Conservation (phyloP, 92 coral and sea anemone species). For the Porites divaricata region DNA sequence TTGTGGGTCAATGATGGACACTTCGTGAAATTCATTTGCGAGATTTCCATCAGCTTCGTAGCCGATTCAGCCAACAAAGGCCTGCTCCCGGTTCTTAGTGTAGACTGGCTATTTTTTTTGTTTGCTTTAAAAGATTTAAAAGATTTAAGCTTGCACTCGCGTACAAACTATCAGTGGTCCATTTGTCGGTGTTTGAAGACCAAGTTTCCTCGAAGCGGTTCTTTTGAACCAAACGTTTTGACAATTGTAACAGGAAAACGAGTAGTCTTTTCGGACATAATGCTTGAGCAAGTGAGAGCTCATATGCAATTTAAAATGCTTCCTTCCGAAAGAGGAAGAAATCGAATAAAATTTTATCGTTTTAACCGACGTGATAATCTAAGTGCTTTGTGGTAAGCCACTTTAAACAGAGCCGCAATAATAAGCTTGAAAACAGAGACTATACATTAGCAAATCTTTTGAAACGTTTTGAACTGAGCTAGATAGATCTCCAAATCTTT, state of each 20-base stretch:
- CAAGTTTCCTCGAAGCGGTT: slow-evolving; percentile 12
- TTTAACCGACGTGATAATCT: slow-evolving; percentile 42
- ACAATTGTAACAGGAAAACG: slow-evolving; percentile 13
- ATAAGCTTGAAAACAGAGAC: neutral
- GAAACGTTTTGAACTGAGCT: neutral
- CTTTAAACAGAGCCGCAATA: slow-evolving; percentile 20
- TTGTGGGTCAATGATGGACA: neutral
- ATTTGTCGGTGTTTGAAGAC: slow-evolving; percentile 12
- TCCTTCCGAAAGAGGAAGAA: slow-evolving; percentile 25
- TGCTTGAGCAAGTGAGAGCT: slow-evolving; percentile 1
- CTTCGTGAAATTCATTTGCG: neutral
- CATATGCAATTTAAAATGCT: slow-evolving; percentile 31
- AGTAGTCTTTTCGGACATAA: neutral
- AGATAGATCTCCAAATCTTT: neutral
- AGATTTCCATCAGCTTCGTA: neutral
- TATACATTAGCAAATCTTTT: neutral
- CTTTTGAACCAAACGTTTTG: slow-evolving; percentile 15
- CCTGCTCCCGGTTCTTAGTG: neutral
- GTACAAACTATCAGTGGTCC: neutral
- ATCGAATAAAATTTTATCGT: slow-evolving; percentile 13
- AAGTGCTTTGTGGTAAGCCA: slow-evolving; percentile 16
- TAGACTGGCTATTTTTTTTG: no score
- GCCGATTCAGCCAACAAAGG: neutral
- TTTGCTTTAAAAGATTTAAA: no score
- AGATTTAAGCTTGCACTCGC: neutral